Base-by-base conservation (phyloP, 2,888 invertebrate genomes). In the Tricholauxania praeusta region DNA sequence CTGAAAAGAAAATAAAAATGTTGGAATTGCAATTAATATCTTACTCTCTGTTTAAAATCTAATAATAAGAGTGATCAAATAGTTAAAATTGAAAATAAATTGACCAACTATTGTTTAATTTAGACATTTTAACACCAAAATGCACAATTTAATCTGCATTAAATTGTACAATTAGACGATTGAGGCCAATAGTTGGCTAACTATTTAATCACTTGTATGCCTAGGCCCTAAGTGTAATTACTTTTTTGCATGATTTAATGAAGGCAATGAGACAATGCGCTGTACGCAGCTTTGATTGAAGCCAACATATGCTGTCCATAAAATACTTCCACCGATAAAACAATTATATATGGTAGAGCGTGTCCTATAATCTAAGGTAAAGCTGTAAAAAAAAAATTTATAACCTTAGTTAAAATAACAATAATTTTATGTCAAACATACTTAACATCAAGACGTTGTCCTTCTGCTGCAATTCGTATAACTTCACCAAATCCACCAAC, bases 261-360 rank as follows among this genome's bases (percentile, higher is more conserved):
- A 89, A 1, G 91, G 89, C 72, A 93, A 86, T 1, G 92, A 90
- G 51, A 92, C 89, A 76, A 92, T 91, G 75, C 93, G 88, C 80
- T 93, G 93, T 0, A 93, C 92, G 89, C 92, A 92, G 66, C 92
- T 91, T 85, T 93, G 93, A 86, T 93, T 92, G 14, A 92, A 89
- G 15, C 92, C 89, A 79, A 92, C 91, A 80, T 92, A 91, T 1
- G 91, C 88, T 10, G 90, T 88, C 90, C 91, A 91, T 74, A 90
- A 89, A 10, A 90, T 82, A 59, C 90, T 89, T 14, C 91, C 91
- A 14, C 90, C 89, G 66, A 91, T 84, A 15, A 90, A 81, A 47
- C 91, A 89, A 57, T 91, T 89, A 91, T 92, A 93, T 15, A 93
- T 87, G 0, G 92, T 91, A 73, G 91, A 90, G 47, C 93, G 88